Percentiles rank a stretch among this genome's conserved stretches.
These are phyloP conservation scores for Micromys minutus DNA, from an alignment of 2,113 vertebrate genomes.

Conservation along the genomic window DNA sequence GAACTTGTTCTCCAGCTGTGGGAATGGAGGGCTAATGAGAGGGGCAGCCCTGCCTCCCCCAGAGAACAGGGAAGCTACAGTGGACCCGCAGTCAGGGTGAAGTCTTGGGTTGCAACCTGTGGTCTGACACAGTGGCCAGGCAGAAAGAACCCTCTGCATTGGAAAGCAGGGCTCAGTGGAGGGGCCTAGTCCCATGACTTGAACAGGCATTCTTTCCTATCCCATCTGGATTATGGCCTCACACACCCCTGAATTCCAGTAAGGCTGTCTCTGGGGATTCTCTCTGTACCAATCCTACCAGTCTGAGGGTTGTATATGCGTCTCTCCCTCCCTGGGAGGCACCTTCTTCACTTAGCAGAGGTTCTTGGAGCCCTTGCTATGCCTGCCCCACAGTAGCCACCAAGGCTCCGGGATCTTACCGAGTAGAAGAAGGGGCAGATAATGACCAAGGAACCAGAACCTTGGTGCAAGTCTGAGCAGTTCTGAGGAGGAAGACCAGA, in stretches of 20 bases:
- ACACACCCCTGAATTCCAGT: neutral
- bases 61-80: neutral
- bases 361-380: neutral
- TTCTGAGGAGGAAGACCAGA: neutral
- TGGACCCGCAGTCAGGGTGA: neutral
- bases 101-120: neutral
- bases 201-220: neutral
- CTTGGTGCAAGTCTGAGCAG: neutral
- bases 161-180: neutral
- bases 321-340: neutral
- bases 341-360: neutral
- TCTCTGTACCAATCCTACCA: neutral
- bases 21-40: neutral
- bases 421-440: neutral
- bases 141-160: neutral
- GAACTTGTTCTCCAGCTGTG: neutral
- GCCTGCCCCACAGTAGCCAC: neutral
- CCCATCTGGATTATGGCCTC: neutral
- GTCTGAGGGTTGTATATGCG: neutral
- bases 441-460: neutral
- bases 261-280: neutral
- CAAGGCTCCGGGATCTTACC: neutral
- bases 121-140: neutral
- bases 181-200: neutral
- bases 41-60: neutral